Evolutionary conservation across 2,113 vertebrate genomes (phyloP).

Genomic region (Dipodomys merriami): DNA sequence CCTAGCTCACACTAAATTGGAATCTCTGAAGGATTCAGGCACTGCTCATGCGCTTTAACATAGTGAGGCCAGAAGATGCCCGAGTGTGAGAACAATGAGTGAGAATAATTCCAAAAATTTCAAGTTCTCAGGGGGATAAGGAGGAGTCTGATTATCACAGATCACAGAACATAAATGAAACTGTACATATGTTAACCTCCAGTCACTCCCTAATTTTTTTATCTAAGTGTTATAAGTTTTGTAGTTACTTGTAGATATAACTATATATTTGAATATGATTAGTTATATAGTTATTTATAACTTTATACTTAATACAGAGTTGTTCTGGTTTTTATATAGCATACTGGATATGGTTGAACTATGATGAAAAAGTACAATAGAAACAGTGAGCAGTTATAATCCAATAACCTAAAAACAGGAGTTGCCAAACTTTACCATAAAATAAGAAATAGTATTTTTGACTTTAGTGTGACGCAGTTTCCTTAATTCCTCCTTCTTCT

Average conservation of each 20-base stretch:
- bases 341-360: no score
- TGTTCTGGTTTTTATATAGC: no score
- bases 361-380: no score
- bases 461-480: no score
- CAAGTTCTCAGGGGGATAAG: background rate
- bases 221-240: background rate
- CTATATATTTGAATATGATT: background rate
- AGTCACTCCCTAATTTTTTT: background rate
- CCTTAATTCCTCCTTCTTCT: no score
- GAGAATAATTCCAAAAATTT: background rate
- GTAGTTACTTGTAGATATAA: background rate
- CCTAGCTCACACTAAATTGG: background rate
- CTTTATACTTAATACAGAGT: background rate
- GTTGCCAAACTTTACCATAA: no score
- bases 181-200: background rate
- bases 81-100: background rate
- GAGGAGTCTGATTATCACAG: background rate
- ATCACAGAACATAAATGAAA: background rate
- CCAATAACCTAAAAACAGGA: no score
- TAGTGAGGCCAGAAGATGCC: background rate
- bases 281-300: conserved; percentile 15
- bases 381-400: no score
- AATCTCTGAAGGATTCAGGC: background rate
- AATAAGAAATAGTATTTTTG: no score
- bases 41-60: background rate